A percentile compares a stretch with the other conserved stretches of the same genome.
Evolutionary conservation across 2,797 vertebrate genomes (phyloP).

Genomic region (Acanthurus lineatus): DNA sequence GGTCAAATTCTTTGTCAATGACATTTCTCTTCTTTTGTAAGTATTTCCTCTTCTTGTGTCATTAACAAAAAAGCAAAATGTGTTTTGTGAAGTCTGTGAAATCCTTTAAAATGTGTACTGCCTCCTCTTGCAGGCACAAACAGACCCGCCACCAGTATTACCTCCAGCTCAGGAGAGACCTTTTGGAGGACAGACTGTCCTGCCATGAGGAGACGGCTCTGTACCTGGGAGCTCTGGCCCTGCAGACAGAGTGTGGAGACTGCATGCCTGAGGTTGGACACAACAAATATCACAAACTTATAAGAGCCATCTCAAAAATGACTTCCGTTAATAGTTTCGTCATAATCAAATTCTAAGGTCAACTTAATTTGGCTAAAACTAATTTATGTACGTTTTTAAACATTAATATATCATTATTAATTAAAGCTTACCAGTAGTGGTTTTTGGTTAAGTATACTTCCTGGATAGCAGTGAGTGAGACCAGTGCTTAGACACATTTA

Average conservation of each 20-base stretch:
- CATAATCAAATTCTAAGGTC: background rate
- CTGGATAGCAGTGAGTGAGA: no score
- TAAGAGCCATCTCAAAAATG: background rate
- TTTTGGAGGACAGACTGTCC: slow-evolving; percentile 89
- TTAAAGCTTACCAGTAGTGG: no score
- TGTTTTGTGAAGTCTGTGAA: fast-evolving
- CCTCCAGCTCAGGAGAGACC: slow-evolving; percentile 93
- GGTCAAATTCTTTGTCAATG: slow-evolving; percentile 91
- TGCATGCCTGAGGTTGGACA: slow-evolving; percentile 87
- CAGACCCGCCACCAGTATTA: slow-evolving; percentile 92
- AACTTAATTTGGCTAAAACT: background rate
- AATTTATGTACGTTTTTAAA: no score
- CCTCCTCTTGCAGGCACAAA: slow-evolving; percentile 83
- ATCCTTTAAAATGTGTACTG: background rate
- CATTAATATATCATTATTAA: no score
- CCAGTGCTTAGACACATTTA: no score
- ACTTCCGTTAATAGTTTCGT: background rate
- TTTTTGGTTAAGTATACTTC: no score
- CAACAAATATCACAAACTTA: background rate
- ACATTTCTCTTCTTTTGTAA: slow-evolving; percentile 89
- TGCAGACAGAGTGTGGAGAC: slow-evolving; percentile 92
- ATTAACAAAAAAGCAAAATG: background rate
- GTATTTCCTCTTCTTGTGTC: slow-evolving; percentile 57
- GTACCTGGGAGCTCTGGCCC: slow-evolving; percentile 89
- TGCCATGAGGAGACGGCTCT: slow-evolving; percentile 89